These are phyloP conservation scores for Oplegnathus fasciatus DNA, from an alignment of 2,113 vertebrate genomes.

Conservation along the genomic window DNA sequence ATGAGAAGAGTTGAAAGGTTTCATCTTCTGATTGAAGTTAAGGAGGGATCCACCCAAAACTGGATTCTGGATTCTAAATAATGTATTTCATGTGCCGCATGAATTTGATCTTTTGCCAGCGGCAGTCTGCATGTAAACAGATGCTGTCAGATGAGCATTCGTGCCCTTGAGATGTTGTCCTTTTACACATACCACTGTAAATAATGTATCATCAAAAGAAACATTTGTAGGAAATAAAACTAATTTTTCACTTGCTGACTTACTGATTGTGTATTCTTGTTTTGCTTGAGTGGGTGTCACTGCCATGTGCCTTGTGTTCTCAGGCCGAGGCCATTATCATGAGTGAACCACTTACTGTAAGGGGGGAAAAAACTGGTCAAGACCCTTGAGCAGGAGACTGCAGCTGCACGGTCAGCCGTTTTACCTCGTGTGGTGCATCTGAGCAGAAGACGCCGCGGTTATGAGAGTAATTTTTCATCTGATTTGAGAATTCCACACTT, in stretches of 20 bases:
- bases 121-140: not conserved
- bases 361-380: not conserved
- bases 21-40: not conserved
- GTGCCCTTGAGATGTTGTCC: conserved; percentile 7
- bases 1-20: not conserved
- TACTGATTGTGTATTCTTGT: not conserved
- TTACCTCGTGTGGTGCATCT: conserved; percentile 16
- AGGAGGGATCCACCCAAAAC: not conserved
- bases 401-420: conserved; percentile 51
- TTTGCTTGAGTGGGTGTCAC: conserved; percentile 16
- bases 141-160: conserved; percentile 10
- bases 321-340: conserved; percentile 1
- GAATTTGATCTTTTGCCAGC: conserved; percentile 18
- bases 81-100: not conserved
- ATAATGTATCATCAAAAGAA: not conserved
- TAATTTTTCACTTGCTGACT: too few relatives aligned
- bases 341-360: conserved; percentile 6
- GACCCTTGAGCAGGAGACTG: conserved; percentile 6
- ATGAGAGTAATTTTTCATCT: conserved; percentile 55
- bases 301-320: not conserved
- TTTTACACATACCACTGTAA: not conserved
- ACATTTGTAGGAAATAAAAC: conserved; percentile 1
- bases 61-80: not conserved
- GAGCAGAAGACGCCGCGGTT: conserved; percentile 11
- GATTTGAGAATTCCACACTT: conserved; percentile 56